Evolutionary conservation across 92 coral and sea anemone species (phyloP), one percentile per base, ranked within the genome.

Genomic region (Muricea muricata): DNA sequence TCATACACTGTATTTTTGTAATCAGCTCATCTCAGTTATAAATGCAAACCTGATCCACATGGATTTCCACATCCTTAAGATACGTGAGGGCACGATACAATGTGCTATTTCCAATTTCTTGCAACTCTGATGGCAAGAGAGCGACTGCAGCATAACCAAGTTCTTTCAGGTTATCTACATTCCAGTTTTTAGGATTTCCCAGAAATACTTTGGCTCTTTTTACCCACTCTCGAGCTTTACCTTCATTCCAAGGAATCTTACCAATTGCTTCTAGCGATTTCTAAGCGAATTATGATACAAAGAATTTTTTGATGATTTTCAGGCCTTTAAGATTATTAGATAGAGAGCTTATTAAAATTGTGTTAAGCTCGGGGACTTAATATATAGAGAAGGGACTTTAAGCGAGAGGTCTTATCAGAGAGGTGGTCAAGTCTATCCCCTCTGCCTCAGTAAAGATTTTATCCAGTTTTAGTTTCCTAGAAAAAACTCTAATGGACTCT

Each of bases 151-250:
- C 69, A 76, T 87, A 81, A 24, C 97, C 97, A 47, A 96, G 92
- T 57, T 93, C 96, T 65, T 92, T 88, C 56, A 96, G 71, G 55
- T 90, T 89, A 0, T 81, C 88, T 6, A 76, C 92, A 18, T 91
- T 90, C 99, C 99, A 96, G 66, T 92, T 84, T 39, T 83, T 93
- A 29, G 97, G 93, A n/a, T 87, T 84, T 4, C 99, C 99, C 2
- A 93, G 54, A 4, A 89, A 47, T 80, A 88, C 90, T 32, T 86
- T 92, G 18, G 94, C 96, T 70, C 92, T 96, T 57, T 89, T 86
- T 29, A 88, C 89, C 73, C 94, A 89, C 50, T 86, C 90, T 9
- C 97, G 91, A 8, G 93, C 90, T 66, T 91, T 90, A n/a, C 88
- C 98, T 35, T 89, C 91, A 29, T 73, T 67, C 91, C 96, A 89